Conservation (phyloP, 2,888 invertebrate genomes). For the Beris morrisii region DNA sequence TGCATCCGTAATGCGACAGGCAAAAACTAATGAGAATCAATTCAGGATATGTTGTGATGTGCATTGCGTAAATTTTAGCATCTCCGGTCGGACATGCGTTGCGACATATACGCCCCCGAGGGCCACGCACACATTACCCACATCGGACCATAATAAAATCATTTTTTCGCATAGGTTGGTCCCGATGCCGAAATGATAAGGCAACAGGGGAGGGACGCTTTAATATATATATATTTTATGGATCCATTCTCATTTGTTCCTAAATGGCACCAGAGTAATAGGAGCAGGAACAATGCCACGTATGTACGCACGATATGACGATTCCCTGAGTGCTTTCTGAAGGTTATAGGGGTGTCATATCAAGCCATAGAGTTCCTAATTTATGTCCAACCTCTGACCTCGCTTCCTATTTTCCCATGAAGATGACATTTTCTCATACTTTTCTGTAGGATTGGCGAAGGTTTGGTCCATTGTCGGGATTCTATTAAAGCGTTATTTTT, state of each 20-base stretch:
- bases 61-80: slow-evolving; percentile 17
- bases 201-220: slow-evolving; percentile 24
- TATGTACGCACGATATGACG: not conserved
- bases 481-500: too few relatives aligned
- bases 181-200: slow-evolving; percentile 32
- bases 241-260: slow-evolving; percentile 28
- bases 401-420: slow-evolving; percentile 35
- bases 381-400: slow-evolving; percentile 38
- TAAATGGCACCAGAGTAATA: slow-evolving; percentile 16
- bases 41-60: slow-evolving; percentile 28
- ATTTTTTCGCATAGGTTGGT: slow-evolving; percentile 35
- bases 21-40: slow-evolving; percentile 33
- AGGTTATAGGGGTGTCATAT: slow-evolving; percentile 33
- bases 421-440: slow-evolving; percentile 17
- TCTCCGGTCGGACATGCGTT: slow-evolving; percentile 13
- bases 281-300: slow-evolving; percentile 9
- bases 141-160: slow-evolving; percentile 31
- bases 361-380: slow-evolving; percentile 38
- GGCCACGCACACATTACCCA: slow-evolving; percentile 8
- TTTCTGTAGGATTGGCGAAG: slow-evolving; percentile 14
- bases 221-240: slow-evolving; percentile 26
- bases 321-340: slow-evolving; percentile 9
- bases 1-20: not conserved
- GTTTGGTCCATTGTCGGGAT: too few relatives aligned
- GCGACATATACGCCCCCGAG: slow-evolving; percentile 25